Evolutionary conservation across 2,113 vertebrate genomes (phyloP).

Genomic region (Scytalopus superciliaris): DNA sequence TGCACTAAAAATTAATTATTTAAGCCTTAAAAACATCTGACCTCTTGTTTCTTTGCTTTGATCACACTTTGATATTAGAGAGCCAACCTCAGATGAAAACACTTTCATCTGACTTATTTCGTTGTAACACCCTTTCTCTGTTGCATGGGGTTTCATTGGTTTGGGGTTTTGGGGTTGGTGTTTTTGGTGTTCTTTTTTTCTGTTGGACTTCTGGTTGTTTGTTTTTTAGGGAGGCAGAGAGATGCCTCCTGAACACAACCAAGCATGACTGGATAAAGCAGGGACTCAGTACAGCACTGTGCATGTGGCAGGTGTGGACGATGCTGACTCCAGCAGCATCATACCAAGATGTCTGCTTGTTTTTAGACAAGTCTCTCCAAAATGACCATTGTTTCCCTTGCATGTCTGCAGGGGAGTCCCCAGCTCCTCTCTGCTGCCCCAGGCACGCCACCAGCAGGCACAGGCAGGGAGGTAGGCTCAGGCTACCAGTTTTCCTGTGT

Average conservation of each 20-base stretch:
- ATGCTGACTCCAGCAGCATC: fast-evolving
- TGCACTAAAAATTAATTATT: not conserved
- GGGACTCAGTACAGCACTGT: fast-evolving
- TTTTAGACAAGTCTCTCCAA: not conserved
- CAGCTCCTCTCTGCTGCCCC: not conserved
- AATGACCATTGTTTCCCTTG: not conserved
- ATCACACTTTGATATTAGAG: not conserved
- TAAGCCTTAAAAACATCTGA: not conserved
- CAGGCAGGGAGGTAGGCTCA: fast-evolving
- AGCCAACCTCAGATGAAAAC: not conserved
- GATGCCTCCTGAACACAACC: not conserved
- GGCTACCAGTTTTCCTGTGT: fast-evolving
- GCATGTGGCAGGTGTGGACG: fast-evolving
- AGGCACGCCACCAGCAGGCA: not conserved
- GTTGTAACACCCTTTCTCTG: not conserved
- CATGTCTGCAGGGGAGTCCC: not conserved
- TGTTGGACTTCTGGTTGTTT: not conserved
- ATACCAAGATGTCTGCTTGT: not conserved
- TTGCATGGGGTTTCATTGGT: not conserved
- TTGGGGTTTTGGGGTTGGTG: fast-evolving
- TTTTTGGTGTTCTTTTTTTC: fast-evolving
- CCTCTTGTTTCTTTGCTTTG: not conserved
- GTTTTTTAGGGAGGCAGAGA: not conserved
- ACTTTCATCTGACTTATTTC: not conserved
- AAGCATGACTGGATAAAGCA: not conserved